Conservation (phyloP, 1,140 invertebrate species). For the Lepidurus couesii region DNA sequence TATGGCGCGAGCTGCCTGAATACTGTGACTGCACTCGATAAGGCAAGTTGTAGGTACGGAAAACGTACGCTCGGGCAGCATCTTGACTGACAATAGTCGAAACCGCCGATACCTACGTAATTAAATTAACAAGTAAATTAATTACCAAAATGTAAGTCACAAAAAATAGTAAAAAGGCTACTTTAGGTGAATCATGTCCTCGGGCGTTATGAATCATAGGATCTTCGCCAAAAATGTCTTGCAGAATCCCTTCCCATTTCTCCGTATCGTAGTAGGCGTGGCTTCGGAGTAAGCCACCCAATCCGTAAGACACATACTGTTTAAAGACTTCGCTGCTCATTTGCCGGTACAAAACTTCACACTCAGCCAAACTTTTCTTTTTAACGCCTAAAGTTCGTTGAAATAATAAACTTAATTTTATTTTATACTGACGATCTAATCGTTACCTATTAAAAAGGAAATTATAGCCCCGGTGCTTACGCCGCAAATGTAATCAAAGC, state of each 20-base stretch:
- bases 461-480: conserved; percentile 83
- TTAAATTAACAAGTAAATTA: conserved; percentile 37
- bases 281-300: conserved; percentile 71
- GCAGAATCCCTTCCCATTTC: conserved; percentile 75
- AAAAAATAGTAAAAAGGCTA: conserved; percentile 41
- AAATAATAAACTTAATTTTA: neutral
- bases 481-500: conserved; percentile 86
- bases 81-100: conserved; percentile 75
- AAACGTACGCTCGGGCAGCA: conserved; percentile 75
- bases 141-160: conserved; percentile 25
- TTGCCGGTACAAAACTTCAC: conserved; percentile 60
- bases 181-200: conserved; percentile 57
- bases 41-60: conserved; percentile 81
- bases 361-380: conserved; percentile 55
- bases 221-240: conserved; percentile 51
- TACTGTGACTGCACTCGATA: conserved; percentile 68
- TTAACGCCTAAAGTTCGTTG: conserved; percentile 49
- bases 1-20: conserved; percentile 64
- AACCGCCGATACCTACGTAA: conserved; percentile 61
- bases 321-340: conserved; percentile 65
- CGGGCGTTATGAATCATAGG: conserved; percentile 60
- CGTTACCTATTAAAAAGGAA: conserved; percentile 53
- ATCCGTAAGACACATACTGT: conserved; percentile 63
- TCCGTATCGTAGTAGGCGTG: conserved; percentile 87
- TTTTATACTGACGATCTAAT: neutral